Percentiles rank a stretch among this genome's conserved stretches.
These are phyloP conservation scores for Polydrusus pterygomalis DNA, from an alignment of 2,888 invertebrate genomes.

Conservation along the genomic window DNA sequence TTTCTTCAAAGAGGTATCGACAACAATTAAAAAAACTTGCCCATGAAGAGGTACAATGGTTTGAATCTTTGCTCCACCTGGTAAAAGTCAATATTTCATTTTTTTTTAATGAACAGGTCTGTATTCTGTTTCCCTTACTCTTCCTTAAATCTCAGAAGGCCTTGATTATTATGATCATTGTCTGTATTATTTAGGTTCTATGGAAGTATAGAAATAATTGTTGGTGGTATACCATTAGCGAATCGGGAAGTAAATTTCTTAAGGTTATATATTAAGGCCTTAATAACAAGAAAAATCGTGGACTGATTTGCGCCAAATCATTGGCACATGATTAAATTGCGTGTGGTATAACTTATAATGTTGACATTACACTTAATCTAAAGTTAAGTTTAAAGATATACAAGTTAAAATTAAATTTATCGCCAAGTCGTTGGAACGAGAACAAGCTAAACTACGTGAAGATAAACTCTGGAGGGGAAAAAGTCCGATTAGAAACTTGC, in stretches of 20 bases:
- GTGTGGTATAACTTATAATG: not conserved
- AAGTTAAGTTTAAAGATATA: not conserved
- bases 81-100: too few relatives aligned
- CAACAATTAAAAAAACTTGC: too few relatives aligned
- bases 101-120: too few relatives aligned
- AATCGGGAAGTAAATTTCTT: not conserved
- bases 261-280: not conserved
- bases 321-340: conserved; percentile 5
- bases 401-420: conserved; percentile 7
- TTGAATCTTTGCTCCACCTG: too few relatives aligned
- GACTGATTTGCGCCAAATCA: too few relatives aligned
- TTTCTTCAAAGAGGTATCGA: too few relatives aligned
- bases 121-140: too few relatives aligned
- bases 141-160: too few relatives aligned
- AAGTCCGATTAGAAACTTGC: not conserved
- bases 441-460: conserved; percentile 11
- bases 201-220: too few relatives aligned
- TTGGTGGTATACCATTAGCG: not conserved
- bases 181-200: too few relatives aligned
- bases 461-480: not conserved
- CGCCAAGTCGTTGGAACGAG: conserved; percentile 26
- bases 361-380: conserved; percentile 12
- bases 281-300: not conserved
- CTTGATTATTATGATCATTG: too few relatives aligned
- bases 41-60: too few relatives aligned